Evolutionary conservation across 2,888 invertebrate genomes (phyloP).

Genomic region (Colostygia pectinataria): DNA sequence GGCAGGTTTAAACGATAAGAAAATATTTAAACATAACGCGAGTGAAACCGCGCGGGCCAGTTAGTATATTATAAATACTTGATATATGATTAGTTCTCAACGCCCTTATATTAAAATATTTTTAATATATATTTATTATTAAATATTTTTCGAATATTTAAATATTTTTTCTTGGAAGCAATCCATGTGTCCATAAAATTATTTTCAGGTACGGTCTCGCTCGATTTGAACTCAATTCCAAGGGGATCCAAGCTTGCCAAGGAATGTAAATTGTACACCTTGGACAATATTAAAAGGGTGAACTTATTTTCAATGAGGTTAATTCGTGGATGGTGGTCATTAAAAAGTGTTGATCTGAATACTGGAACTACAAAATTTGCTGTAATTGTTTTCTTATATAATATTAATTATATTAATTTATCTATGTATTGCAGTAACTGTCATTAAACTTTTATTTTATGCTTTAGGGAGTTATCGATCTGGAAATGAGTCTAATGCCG

Average conservation of each 20-base stretch:
- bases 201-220: constrained; percentile 78
- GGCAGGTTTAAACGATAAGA: too few relatives aligned
- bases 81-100: too few relatives aligned
- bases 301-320: constrained; percentile 85
- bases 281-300: constrained; percentile 73
- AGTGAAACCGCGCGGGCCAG: too few relatives aligned
- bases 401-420: background rate
- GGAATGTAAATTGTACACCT: constrained; percentile 37
- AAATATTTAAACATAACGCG: too few relatives aligned
- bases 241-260: constrained; percentile 79
- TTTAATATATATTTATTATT: too few relatives aligned
- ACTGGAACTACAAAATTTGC: constrained; percentile 37
- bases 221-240: constrained; percentile 85
- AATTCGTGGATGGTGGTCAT: constrained; percentile 88
- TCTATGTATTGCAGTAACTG: background rate
- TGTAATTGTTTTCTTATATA: constrained; percentile 37
- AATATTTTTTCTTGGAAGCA: too few relatives aligned
- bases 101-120: too few relatives aligned
- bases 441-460: background rate
- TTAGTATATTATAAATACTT: too few relatives aligned
- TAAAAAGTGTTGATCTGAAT: constrained; percentile 51
- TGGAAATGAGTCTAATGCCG: constrained; percentile 85
- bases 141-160: background rate
- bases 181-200: too few relatives aligned
- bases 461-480: constrained; percentile 87